Percentiles rank a stretch among this genome's conserved stretches.
These are phyloP conservation scores for Onychomys leucogaster DNA, from an alignment of 2,797 vertebrate genomes.

Conservation along the genomic window DNA sequence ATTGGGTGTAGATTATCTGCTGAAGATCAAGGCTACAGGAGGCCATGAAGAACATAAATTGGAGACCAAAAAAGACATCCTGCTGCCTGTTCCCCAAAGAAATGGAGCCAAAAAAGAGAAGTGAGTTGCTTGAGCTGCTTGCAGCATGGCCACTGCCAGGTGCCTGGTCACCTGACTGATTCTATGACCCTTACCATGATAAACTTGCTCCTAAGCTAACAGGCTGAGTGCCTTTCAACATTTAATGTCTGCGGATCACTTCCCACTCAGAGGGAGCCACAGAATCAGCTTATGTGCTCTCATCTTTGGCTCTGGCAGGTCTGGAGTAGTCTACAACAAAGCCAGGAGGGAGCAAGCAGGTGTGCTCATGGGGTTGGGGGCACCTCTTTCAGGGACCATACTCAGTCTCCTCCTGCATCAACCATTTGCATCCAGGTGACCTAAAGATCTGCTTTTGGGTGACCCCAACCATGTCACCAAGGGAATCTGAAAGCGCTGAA, in stretches of 20 bases:
- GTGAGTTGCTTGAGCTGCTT: background rate
- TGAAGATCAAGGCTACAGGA: background rate
- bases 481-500: background rate
- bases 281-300: background rate
- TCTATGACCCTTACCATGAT: background rate
- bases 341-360: rapidly evolving
- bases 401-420: background rate
- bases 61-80: background rate
- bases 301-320: background rate
- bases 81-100: background rate
- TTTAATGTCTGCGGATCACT: background rate
- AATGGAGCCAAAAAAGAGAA: background rate
- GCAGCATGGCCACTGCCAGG: rapidly evolving
- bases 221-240: rapidly evolving
- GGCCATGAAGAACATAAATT: background rate
- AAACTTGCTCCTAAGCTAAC: background rate
- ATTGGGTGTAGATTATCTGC: too few relatives aligned
- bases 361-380: too few relatives aligned
- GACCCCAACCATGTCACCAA: background rate
- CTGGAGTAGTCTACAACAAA: background rate
- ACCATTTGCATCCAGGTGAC: background rate
- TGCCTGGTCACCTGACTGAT: background rate
- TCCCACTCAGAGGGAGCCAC: background rate
- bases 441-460: background rate
- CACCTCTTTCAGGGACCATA: rapidly evolving